Evolutionary conservation across 35 echinoderm and acorn worm species (phyloP).

Genomic region (Heliocidaris tuberculata): DNA sequence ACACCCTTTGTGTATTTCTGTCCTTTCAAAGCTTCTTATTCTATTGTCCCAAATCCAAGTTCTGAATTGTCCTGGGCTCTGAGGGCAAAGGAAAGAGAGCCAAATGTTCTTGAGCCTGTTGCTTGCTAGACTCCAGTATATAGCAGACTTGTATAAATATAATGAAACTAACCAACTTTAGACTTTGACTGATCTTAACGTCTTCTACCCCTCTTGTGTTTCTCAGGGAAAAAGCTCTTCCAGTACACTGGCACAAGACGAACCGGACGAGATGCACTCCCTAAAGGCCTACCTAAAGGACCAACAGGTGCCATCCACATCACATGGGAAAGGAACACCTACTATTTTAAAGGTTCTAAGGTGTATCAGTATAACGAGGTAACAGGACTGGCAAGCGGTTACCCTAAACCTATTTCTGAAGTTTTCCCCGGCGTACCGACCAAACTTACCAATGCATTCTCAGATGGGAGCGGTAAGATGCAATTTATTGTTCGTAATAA

Average conservation of each 20-base stretch:
- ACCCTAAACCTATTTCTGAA: background rate
- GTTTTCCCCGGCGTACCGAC: conserved; percentile 35
- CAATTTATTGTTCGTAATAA: background rate
- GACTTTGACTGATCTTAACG: no score
- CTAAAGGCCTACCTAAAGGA: background rate
- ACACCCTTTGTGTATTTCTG: no score
- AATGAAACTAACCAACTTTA: no score
- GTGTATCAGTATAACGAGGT: conserved; percentile 34
- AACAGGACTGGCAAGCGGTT: background rate
- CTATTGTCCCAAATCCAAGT: no score
- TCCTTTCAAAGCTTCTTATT: no score
- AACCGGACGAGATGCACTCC: background rate
- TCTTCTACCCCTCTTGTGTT: background rate
- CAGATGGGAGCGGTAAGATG: conserved; percentile 39
- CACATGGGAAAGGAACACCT: conserved; percentile 1
- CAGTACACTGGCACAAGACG: background rate
- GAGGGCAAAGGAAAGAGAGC: no score
- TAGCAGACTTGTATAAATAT: no score
- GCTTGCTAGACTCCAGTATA: no score
- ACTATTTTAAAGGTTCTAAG: conserved; percentile 42
- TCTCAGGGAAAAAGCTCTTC: conserved; percentile 30
- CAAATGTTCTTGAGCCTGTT: no score
- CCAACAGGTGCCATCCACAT: background rate
- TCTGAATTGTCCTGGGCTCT: no score
- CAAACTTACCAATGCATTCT: conserved; percentile 40